A percentile compares a stretch with the other conserved stretches of the same genome.
Conservation (phyloP, 1,140 invertebrate species). For the Megalonaias nervosa region DNA sequence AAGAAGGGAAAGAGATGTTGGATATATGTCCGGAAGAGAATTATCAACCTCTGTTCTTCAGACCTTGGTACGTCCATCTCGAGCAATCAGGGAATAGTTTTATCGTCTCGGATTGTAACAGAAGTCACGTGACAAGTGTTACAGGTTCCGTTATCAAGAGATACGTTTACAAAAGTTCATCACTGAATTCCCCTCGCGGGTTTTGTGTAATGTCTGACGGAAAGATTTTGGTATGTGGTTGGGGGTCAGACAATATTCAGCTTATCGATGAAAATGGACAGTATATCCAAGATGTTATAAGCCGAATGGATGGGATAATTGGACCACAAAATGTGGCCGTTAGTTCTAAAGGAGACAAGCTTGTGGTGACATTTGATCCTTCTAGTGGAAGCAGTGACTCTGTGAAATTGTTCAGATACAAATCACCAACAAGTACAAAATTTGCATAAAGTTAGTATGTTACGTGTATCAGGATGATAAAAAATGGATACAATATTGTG, state of each 20-base stretch:
- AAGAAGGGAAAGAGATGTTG: constrained; percentile 13
- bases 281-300: constrained; percentile 9
- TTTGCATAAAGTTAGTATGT: too few relatives aligned
- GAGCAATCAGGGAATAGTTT: constrained; percentile 13
- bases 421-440: too few relatives aligned
- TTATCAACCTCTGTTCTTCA: constrained; percentile 21
- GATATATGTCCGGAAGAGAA: constrained; percentile 14
- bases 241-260: constrained; percentile 30
- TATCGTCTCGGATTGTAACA: constrained; percentile 24
- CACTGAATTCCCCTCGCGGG: constrained; percentile 29
- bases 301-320: constrained; percentile 20
- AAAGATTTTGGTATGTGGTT: constrained; percentile 25
- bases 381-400: constrained; percentile 31
- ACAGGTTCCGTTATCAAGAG: constrained; percentile 26
- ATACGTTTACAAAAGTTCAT: constrained; percentile 6
- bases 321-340: constrained; percentile 29
- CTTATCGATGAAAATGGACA: constrained; percentile 19
- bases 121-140: constrained; percentile 33
- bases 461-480: too few relatives aligned
- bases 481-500: too few relatives aligned
- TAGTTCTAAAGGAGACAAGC: constrained; percentile 16
- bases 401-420: constrained; percentile 7
- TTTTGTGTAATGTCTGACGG: constrained; percentile 23
- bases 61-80: constrained; percentile 32
- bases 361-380: constrained; percentile 32